Evolutionary conservation across 2,797 vertebrate genomes (phyloP).

Genomic region (Staurois parvus): DNA sequence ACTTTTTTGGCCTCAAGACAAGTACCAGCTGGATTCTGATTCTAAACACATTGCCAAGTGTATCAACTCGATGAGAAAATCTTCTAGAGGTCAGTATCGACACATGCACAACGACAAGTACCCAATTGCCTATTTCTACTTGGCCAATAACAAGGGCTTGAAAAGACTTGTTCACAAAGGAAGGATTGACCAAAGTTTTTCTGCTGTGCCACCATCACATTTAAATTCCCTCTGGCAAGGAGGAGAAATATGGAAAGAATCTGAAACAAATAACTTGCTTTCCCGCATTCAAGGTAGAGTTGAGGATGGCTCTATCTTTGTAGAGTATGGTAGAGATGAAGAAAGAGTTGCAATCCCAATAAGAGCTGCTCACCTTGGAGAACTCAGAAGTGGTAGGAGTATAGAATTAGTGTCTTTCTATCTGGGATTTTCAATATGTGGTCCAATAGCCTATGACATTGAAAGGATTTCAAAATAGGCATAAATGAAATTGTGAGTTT

Average conservation of each 20-base stretch:
- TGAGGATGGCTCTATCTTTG: conserved; percentile 71
- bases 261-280: conserved; percentile 69
- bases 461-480: conserved; percentile 62
- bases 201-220: conserved; percentile 14
- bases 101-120: conserved; percentile 68
- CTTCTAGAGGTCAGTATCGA: conserved; percentile 65
- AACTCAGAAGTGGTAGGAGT: conserved; percentile 74
- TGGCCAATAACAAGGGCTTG: conserved; percentile 70
- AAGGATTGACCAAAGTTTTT: conserved; percentile 74
- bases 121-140: conserved; percentile 74
- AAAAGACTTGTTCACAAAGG: conserved; percentile 76
- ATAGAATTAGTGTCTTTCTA: conserved; percentile 81
- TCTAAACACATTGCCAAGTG: conserved; percentile 72
- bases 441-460: conserved; percentile 78
- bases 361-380: conserved; percentile 67
- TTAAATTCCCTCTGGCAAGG: conserved; percentile 73
- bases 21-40: conserved; percentile 67
- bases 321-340: conserved; percentile 68
- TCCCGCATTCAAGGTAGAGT: conserved; percentile 71
- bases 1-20: conserved; percentile 78
- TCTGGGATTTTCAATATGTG: conserved; percentile 79
- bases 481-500: neutral
- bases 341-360: conserved; percentile 71
- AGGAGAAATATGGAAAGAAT: conserved; percentile 77
- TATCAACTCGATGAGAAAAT: conserved; percentile 65